Percentiles rank a stretch among this genome's conserved stretches.
Conservation (phyloP, 2,797 vertebrate species). For the Anabacerthia variegaticeps region DNA sequence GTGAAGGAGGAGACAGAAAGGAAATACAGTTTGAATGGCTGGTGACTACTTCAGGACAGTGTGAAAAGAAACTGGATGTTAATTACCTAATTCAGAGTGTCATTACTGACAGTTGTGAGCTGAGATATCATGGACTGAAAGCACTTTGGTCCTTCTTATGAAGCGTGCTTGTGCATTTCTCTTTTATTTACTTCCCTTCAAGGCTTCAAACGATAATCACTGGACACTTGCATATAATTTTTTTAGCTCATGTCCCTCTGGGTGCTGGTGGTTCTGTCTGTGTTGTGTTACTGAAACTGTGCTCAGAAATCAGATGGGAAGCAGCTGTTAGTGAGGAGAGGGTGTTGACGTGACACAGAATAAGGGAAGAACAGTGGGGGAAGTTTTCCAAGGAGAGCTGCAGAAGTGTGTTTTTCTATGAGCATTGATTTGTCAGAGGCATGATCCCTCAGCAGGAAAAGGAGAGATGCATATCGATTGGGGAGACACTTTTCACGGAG, state of each 20-base stretch:
- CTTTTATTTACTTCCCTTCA: background rate
- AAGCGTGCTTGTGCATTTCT: background rate
- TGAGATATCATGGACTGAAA: background rate
- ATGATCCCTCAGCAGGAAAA: background rate
- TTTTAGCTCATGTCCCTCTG: background rate
- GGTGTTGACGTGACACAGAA: background rate
- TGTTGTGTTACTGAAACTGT: background rate
- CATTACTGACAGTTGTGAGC: background rate
- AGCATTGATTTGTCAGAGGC: background rate
- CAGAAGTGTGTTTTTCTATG: background rate
- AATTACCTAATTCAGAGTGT: background rate
- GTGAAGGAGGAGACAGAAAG: background rate
- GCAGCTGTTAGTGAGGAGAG: conserved; percentile 1
- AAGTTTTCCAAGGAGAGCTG: background rate
- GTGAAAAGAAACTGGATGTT: background rate
- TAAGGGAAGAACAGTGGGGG: background rate
- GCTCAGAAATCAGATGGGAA: conserved; percentile 1
- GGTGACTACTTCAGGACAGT: background rate
- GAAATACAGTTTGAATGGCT: background rate
- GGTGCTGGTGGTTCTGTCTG: background rate
- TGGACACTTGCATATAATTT: background rate
- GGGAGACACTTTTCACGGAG: background rate
- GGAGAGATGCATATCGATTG: background rate
- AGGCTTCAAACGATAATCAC: background rate
- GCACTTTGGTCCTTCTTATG: background rate